A percentile compares a stretch with the other conserved stretches of the same genome.
These are phyloP conservation scores for Pammene aurita DNA, from an alignment of 2,888 invertebrate genomes.

Conservation along the genomic window DNA sequence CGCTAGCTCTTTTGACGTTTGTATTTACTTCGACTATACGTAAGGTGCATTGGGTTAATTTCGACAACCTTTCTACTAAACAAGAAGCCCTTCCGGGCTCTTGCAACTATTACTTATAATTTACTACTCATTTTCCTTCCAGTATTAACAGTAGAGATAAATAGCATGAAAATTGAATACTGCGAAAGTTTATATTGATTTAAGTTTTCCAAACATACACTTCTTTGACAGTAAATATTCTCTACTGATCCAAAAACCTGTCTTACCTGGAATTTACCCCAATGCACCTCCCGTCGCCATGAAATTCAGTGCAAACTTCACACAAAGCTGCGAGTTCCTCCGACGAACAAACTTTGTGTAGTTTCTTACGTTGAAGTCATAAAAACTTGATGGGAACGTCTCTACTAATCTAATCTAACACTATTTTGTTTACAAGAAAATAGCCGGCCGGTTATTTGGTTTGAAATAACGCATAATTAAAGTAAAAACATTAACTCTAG, in stretches of 20 bases:
- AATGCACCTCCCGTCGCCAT: not conserved
- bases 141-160: too few relatives aligned
- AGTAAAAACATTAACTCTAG: too few relatives aligned
- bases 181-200: too few relatives aligned
- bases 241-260: not conserved
- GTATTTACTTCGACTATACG: not conserved
- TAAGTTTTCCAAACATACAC: too few relatives aligned
- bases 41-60: not conserved
- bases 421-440: not conserved
- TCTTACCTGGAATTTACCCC: not conserved
- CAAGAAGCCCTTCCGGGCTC: not conserved
- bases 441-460: too few relatives aligned
- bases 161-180: too few relatives aligned
- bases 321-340: constrained; percentile 13
- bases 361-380: not conserved
- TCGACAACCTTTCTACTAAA: not conserved
- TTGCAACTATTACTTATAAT: too few relatives aligned
- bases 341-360: constrained; percentile 7
- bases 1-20: not conserved
- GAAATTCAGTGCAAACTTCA: constrained; percentile 14
- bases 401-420: not conserved
- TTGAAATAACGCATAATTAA: too few relatives aligned
- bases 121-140: too few relatives aligned
- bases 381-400: not conserved
- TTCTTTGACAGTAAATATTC: not conserved